Conservation (phyloP, 2,797 vertebrate species). For the Zalophus californianus region DNA sequence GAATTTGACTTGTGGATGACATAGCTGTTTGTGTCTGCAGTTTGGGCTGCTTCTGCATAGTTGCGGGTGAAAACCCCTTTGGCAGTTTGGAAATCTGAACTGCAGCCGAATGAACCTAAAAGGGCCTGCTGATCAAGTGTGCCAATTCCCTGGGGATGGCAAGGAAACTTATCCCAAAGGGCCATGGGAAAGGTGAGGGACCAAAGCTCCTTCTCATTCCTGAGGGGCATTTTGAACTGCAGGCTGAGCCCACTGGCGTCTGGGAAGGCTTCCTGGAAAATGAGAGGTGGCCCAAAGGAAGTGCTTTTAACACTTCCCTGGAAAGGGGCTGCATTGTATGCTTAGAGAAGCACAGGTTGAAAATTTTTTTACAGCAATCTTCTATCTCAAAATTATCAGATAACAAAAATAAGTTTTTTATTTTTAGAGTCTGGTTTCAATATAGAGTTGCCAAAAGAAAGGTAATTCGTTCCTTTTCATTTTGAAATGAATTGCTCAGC, state of each 20-base stretch:
- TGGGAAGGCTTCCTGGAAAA: not conserved
- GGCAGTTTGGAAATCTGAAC: not conserved
- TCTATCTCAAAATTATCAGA: constrained; percentile 53
- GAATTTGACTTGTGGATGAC: too few species aligned
- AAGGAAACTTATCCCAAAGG: not conserved
- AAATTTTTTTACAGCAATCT: not conserved
- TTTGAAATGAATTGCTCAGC: constrained; percentile 61
- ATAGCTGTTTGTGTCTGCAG: not conserved
- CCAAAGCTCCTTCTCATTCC: not conserved
- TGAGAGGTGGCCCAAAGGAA: not conserved
- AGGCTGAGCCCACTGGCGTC: not conserved
- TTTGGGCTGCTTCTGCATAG: not conserved
- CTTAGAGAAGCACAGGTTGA: not conserved
- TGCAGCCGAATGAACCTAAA: not conserved
- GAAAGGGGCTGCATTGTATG: constrained; percentile 22
- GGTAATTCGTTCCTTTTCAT: constrained; percentile 41
- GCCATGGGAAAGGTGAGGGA: not conserved
- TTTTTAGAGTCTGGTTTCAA: constrained; percentile 51
- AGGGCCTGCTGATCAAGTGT: not conserved
- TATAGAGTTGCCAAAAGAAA: constrained; percentile 15
- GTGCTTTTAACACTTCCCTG: not conserved
- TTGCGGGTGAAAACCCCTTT: not conserved
- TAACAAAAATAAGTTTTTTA: constrained; percentile 24
- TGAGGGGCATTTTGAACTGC: not conserved
- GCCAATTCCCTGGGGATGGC: not conserved